These are phyloP conservation scores for Megaptera novaeangliae DNA, from an alignment of 2,113 vertebrate species.

Conservation along the genomic window DNA sequence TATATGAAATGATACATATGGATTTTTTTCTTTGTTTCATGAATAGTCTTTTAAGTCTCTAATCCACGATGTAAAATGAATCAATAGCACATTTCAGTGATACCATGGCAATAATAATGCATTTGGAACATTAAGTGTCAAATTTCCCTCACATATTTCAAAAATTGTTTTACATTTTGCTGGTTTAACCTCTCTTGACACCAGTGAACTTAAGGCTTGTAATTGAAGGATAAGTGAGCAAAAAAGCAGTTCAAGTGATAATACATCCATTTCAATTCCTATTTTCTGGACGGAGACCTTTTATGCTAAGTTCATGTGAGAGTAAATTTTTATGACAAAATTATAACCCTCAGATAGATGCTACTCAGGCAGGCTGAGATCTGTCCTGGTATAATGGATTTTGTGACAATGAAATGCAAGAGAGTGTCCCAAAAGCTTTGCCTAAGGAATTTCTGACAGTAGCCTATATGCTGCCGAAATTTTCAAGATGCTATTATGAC, in stretches of 20 bases:
- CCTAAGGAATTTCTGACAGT: slow-evolving; percentile 68
- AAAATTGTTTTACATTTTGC: slow-evolving; percentile 67
- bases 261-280: slow-evolving; percentile 59
- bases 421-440: slow-evolving; percentile 64
- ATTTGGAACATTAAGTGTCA: slow-evolving; percentile 65
- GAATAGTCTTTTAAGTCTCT: slow-evolving; percentile 26
- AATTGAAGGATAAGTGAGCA: slow-evolving; percentile 68
- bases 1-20: neutral
- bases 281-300: slow-evolving; percentile 69
- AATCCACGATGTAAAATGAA: slow-evolving; percentile 40
- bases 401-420: slow-evolving; percentile 65
- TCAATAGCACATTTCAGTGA: slow-evolving; percentile 30
- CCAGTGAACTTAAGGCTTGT: slow-evolving; percentile 62
- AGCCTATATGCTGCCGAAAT: slow-evolving; percentile 41
- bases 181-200: slow-evolving; percentile 64
- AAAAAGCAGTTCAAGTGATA: slow-evolving; percentile 60
- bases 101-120: slow-evolving; percentile 41
- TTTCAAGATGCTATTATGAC: slow-evolving; percentile 61
- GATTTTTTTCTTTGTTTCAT: slow-evolving; percentile 55
- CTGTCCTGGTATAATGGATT: slow-evolving; percentile 67
- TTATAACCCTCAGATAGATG: slow-evolving; percentile 56
- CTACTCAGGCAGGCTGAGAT: slow-evolving; percentile 62
- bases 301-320: slow-evolving; percentile 71
- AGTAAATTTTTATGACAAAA: slow-evolving; percentile 73
- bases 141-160: slow-evolving; percentile 65